Evolutionary conservation across 2,113 vertebrate genomes (phyloP).

Genomic region (Dipodomys ordii): DNA sequence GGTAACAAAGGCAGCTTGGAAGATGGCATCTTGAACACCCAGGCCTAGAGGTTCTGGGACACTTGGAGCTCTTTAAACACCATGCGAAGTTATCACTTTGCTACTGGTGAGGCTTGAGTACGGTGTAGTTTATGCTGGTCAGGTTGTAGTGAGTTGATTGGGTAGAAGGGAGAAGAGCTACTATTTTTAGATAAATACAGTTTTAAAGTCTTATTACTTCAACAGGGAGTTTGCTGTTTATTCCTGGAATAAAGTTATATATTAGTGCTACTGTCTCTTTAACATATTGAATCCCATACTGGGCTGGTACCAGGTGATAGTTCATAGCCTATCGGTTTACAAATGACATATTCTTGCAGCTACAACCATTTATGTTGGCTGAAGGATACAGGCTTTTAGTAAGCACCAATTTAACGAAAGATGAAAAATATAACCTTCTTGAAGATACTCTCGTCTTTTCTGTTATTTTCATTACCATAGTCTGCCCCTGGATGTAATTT

Average conservation of each 20-base stretch:
- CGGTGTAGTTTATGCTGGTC: not conserved
- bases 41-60: not conserved
- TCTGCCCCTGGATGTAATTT: not conserved
- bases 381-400: not conserved
- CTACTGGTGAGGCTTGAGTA: not conserved
- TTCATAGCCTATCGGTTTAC: not conserved
- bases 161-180: not conserved
- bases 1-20: not conserved
- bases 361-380: not conserved
- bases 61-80: not conserved
- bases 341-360: not conserved
- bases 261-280: not conserved
- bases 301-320: not conserved
- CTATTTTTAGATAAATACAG: not conserved
- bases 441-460: not conserved
- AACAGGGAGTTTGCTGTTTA: not conserved
- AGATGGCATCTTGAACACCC: not conserved
- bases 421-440: not conserved
- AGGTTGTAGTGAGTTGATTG: not conserved
- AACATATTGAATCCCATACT: no score
- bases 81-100: not conserved
- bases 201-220: slow-evolving; percentile 12
- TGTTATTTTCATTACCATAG: not conserved
- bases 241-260: not conserved
- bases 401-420: slow-evolving; percentile 30